phyloP scores from a whole-genome alignment of 2,888 invertebrate species.

The Syrista parreyssii region DNA sequence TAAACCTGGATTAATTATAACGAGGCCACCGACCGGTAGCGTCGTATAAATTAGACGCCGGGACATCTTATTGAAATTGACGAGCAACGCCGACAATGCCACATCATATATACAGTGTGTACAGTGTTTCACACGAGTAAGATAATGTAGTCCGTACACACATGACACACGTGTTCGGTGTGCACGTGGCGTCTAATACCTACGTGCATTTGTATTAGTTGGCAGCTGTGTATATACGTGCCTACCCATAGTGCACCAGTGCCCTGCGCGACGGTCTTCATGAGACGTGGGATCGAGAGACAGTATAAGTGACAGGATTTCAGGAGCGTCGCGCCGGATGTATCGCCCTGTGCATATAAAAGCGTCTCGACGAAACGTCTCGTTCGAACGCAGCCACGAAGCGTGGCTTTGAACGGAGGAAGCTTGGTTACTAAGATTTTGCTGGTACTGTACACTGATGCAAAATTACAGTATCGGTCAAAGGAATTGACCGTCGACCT shows the following conservation, averaged over 20 bases:
- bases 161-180: background rate
- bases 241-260: background rate
- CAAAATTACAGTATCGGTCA: background rate
- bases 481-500: background rate
- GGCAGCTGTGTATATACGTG: background rate
- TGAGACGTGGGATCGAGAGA: background rate
- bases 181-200: background rate
- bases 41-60: background rate
- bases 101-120: background rate
- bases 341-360: background rate
- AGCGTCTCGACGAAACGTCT: background rate
- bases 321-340: background rate
- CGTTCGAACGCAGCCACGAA: background rate
- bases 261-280: background rate
- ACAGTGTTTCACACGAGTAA: background rate
- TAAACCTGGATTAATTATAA: background rate
- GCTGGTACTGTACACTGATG: too few relatives aligned
- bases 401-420: background rate
- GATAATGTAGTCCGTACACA: background rate
- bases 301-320: background rate
- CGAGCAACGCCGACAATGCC: background rate
- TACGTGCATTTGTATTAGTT: background rate
- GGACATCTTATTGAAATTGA: background rate
- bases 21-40: background rate
- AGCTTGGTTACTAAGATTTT: background rate